Base-by-base conservation (phyloP, 2,797 vertebrate species). In the Menidia menidia region DNA sequence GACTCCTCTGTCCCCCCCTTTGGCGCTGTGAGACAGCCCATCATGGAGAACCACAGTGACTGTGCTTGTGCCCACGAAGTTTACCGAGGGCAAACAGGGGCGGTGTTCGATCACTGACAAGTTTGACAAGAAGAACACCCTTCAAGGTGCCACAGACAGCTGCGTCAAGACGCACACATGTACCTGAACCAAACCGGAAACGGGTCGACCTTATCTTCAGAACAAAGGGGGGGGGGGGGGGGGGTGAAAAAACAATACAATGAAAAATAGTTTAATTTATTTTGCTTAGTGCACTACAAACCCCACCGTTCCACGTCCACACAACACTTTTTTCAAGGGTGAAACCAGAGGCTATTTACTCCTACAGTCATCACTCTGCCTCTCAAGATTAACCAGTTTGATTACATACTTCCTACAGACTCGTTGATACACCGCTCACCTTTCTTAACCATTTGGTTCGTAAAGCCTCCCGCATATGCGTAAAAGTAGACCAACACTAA, bases 31-130 rank as follows among this genome's bases (percentile, higher is more conserved):
- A 64, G 83, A 81, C 65, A 70, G 55, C 77, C 68, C 67, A 81
- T 60, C 64, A 70, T 30, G 45, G 59, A 60, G 63, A 39, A 25
- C 60, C 66, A 30, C 19, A 44, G 15, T 63, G 70, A 75, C 39
- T 44, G 43, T 15, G 55, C 69, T 73, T 39, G 44, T 32, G 67
- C 41, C 58, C 32, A 57, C 68, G 65, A 66, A 79, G 65, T 81
- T 80, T 73, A 45, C 42, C 19, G 6, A 12, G 55, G 42, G 70
- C 84, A 84, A 85, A 89, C 68, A 83, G 44, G 10, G 63, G 55
- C 68, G 18, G 25, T 90, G 84, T 90, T 84, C 89, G 70, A 82
- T 82, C 77, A 85, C 60, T 60, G 78, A 89, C 89, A 77, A 79
- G 91, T 91, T 73, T 61, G 72, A 83, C 89, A 45, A 60, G 87